Conservation (phyloP, 2,113 vertebrate genomes). For the Podarcis cretensis region DNA sequence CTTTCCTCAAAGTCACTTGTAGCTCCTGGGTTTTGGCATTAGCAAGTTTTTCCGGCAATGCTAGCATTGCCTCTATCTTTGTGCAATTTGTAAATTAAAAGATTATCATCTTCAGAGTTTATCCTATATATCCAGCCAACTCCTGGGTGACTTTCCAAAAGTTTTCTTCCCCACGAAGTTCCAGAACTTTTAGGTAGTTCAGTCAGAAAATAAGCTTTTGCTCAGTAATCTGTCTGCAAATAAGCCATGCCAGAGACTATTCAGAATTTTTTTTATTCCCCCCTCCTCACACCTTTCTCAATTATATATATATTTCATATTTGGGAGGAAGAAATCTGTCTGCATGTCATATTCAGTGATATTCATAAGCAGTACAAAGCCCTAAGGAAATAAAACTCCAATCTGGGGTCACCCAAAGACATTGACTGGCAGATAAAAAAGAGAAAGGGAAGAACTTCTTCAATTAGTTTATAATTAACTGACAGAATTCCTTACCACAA, state of each 20-base stretch:
- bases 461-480: neutral
- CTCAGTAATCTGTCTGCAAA: neutral
- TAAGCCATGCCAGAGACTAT: neutral
- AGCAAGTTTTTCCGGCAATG: neutral
- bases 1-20: neutral
- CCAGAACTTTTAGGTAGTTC: neutral
- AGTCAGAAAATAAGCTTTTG: neutral
- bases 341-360: neutral
- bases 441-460: neutral
- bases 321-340: neutral
- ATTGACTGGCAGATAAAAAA: neutral
- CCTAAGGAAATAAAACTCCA: neutral
- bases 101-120: neutral
- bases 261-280: neutral
- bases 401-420: neutral
- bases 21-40: neutral
- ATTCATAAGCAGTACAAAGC: neutral
- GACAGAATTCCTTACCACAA: neutral
- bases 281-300: neutral
- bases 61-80: neutral
- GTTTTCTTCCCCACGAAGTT: neutral
- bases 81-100: slow-evolving; percentile 5
- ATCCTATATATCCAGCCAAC: neutral
- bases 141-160: neutral
- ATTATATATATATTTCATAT: neutral